These are phyloP conservation scores for Bactericera cockerelli DNA, from an alignment of 1,140 invertebrate species.

Conservation along the genomic window DNA sequence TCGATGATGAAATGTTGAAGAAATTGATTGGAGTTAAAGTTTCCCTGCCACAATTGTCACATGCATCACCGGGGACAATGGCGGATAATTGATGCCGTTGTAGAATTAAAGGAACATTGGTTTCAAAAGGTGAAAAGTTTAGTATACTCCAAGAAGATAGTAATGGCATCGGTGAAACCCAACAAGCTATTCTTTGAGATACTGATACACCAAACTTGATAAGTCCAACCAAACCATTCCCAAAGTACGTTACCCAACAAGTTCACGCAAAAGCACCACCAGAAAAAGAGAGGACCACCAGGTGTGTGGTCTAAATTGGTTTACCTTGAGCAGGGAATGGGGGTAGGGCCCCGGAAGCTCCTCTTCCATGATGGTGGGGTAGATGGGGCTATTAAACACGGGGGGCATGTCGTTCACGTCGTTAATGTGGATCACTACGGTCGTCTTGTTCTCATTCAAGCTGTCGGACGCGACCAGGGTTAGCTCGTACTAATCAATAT, in stretches of 20 bases:
- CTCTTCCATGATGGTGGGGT: constrained; percentile 48
- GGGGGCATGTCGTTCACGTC: constrained; percentile 72
- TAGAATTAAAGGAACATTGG: too few relatives aligned
- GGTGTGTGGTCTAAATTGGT: not conserved
- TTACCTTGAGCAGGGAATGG: constrained; percentile 43
- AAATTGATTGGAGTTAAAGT: too few relatives aligned
- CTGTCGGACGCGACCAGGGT: constrained; percentile 72
- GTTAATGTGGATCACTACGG: constrained; percentile 54
- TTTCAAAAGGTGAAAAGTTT: too few relatives aligned
- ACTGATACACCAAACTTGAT: too few relatives aligned
- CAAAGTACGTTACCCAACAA: not conserved
- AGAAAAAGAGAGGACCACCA: not conserved
- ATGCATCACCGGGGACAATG: too few relatives aligned
- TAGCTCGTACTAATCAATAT: constrained; percentile 53
- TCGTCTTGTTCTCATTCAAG: constrained; percentile 65
- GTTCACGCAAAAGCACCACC: not conserved
- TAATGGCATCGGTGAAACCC: too few relatives aligned
- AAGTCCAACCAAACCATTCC: not conserved
- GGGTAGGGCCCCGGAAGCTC: constrained; percentile 43
- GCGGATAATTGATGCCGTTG: too few relatives aligned
- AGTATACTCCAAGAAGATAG: too few relatives aligned
- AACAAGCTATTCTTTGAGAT: too few relatives aligned
- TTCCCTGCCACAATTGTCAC: too few relatives aligned
- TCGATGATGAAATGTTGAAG: too few relatives aligned
- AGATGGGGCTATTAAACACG: constrained; percentile 49